Conservation (phyloP, 35 echinoderm and acorn worm species). For the Hemicentrotus pulcherrimus region DNA sequence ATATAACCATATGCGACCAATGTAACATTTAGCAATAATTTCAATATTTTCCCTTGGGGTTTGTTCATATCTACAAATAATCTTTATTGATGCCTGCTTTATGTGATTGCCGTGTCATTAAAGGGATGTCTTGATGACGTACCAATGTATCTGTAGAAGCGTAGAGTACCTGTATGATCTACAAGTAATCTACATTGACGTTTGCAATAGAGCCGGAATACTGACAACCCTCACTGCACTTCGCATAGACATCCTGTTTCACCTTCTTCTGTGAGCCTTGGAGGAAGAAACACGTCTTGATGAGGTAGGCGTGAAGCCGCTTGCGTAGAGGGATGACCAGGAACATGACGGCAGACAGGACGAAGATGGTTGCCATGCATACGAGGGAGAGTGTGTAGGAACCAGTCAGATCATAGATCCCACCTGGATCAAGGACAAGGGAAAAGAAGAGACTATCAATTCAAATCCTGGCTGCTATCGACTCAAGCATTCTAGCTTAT, state of each 20-base stretch:
- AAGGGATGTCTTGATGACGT: no score
- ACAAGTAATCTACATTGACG: not conserved
- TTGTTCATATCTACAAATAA: no score
- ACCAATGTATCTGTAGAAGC: no score
- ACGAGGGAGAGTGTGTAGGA: slow-evolving; percentile 41
- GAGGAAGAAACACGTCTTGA: not conserved
- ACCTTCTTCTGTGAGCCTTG: not conserved
- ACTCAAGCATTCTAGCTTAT: no score
- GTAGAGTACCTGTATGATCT: not conserved
- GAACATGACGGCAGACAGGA: slow-evolving; percentile 40
- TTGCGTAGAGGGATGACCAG: not conserved
- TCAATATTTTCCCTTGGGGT: no score
- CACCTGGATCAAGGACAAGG: not conserved
- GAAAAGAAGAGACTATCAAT: not conserved
- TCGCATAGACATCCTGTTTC: not conserved
- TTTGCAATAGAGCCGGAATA: not conserved
- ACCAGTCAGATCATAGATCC: slow-evolving; percentile 47
- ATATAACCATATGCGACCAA: no score
- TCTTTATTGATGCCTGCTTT: no score
- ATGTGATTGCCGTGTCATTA: no score
- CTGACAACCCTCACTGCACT: not conserved
- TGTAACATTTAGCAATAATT: no score
- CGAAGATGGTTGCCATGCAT: not conserved
- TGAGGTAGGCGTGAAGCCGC: not conserved
- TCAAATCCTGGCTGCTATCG: not conserved